Conservation (phyloP, 2,113 vertebrate species). For the Tinamus guttatus region DNA sequence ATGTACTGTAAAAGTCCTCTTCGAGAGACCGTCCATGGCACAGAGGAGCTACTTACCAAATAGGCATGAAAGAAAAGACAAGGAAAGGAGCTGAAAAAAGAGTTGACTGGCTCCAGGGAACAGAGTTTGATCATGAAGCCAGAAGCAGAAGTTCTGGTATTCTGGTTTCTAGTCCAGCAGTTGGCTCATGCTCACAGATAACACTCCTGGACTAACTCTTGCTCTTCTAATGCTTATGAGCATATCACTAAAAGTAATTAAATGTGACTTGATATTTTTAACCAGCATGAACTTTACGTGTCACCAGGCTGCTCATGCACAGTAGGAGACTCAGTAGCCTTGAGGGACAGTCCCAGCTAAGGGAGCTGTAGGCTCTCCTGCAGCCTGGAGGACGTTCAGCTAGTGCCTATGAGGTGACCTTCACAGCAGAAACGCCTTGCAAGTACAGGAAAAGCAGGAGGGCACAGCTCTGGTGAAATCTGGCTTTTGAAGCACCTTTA, state of each 20-base stretch:
- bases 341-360: background rate
- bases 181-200: background rate
- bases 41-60: background rate
- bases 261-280: background rate
- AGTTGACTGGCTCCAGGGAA: background rate
- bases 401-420: background rate
- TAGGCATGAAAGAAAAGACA: background rate
- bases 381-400: background rate
- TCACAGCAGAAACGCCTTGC: background rate
- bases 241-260: background rate
- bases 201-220: background rate
- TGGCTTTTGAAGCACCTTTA: conserved; percentile 30
- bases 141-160: background rate
- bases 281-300: background rate
- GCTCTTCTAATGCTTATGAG: background rate
- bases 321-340: background rate
- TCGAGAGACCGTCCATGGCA: background rate
- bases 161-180: background rate
- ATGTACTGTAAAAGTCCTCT: background rate
- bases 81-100: background rate
- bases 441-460: background rate
- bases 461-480: background rate
- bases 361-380: background rate
- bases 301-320: background rate
- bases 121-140: background rate